Evolutionary conservation across 2,888 invertebrate genomes (phyloP).

Genomic region (Galeruca laticollis): DNA sequence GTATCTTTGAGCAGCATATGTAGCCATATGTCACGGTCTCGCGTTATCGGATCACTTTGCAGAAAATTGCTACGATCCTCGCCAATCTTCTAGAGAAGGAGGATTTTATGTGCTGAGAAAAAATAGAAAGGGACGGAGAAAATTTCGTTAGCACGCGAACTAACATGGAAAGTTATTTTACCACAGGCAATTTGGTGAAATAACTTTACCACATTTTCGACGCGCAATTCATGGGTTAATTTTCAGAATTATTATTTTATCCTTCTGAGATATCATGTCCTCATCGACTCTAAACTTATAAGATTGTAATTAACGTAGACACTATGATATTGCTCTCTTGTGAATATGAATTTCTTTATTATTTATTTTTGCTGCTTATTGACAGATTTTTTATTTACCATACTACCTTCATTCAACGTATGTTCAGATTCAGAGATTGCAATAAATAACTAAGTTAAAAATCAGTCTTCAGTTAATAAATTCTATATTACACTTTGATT

Average conservation of each 20-base stretch:
- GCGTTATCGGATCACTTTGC: slow-evolving; percentile 66
- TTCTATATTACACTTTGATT: no score
- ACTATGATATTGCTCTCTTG: no score
- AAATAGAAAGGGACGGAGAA: slow-evolving; percentile 54
- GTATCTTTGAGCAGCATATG: slow-evolving; percentile 64
- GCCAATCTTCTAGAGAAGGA: slow-evolving; percentile 60
- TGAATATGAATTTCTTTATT: no score
- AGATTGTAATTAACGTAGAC: no score
- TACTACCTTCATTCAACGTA: no score
- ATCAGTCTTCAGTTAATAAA: no score
- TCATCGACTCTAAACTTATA: no score
- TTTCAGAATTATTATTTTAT: slow-evolving; percentile 49
- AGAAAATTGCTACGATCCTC: slow-evolving; percentile 65
- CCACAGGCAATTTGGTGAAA: slow-evolving; percentile 54
- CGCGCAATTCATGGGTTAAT: slow-evolving; percentile 60
- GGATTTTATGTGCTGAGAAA: slow-evolving; percentile 32
- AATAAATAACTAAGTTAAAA: no score
- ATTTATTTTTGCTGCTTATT: no score
- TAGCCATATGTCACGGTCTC: slow-evolving; percentile 65
- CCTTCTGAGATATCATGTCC: neutral
- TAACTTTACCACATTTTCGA: slow-evolving; percentile 54
- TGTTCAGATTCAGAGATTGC: no score
- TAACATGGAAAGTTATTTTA: slow-evolving; percentile 61
- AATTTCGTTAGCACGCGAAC: slow-evolving; percentile 60
- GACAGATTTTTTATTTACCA: no score